Conservation (phyloP, 2,113 vertebrate genomes). For the Pollimyrus isidori region DNA sequence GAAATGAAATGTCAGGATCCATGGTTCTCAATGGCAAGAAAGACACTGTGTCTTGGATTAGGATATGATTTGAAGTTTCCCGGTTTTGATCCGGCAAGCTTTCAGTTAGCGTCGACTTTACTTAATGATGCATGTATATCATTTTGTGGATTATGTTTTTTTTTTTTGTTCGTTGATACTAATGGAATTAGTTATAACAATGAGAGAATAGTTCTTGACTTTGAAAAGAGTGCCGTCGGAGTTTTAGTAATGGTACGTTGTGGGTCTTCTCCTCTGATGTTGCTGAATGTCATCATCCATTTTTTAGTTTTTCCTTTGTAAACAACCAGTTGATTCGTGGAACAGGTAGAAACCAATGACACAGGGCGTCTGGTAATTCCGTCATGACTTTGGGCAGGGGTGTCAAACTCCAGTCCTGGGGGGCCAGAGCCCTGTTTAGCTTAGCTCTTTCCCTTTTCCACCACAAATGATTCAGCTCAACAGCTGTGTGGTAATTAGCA, state of each 20-base stretch:
- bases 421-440: no score
- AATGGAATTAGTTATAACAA: background rate
- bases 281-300: background rate
- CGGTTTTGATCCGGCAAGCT: background rate
- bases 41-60: slow-evolving; percentile 2
- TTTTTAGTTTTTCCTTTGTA: background rate
- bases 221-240: background rate
- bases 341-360: background rate
- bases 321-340: background rate
- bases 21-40: background rate
- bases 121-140: background rate
- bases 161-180: background rate
- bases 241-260: background rate
- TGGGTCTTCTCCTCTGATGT: background rate
- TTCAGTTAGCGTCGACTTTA: background rate
- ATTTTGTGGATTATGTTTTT: background rate
- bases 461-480: no score
- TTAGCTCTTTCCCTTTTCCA: no score
- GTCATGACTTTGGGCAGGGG: background rate
- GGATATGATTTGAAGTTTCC: background rate
- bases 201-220: background rate
- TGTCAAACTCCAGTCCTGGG: no score
- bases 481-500: no score
- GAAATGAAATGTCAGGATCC: slow-evolving; percentile 47
- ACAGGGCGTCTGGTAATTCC: background rate